phyloP scores from a whole-genome alignment of 1,140 invertebrate species.

The Eufriesea mexicana region DNA sequence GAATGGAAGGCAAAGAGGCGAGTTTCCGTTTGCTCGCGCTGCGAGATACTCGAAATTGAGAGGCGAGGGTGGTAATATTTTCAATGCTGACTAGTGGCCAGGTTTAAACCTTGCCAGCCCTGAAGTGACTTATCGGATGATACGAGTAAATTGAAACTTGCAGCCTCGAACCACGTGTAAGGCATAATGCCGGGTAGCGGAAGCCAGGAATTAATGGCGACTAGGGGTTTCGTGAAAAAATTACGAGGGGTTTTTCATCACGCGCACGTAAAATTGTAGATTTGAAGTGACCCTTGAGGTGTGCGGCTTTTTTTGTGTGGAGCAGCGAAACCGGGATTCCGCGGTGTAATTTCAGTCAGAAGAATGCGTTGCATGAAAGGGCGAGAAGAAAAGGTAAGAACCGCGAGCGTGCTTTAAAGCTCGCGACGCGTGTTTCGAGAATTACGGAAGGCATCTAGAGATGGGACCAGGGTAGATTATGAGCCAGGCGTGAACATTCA shows the following conservation, averaged over 20 bases:
- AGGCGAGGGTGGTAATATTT: neutral
- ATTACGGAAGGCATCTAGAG: neutral
- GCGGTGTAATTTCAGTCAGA: neutral
- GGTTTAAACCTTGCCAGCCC: neutral
- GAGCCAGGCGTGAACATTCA: neutral
- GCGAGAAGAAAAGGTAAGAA: neutral
- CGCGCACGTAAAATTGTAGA: neutral
- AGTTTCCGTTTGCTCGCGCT: conserved; percentile 27
- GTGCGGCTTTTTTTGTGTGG: neutral
- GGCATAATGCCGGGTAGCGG: no score
- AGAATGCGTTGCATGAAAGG: neutral
- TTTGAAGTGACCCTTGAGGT: neutral
- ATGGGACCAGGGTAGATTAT: neutral
- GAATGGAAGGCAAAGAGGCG: conserved; percentile 21
- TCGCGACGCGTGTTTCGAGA: neutral
- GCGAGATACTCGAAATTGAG: conserved; percentile 26
- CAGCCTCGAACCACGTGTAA: no score
- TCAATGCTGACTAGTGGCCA: neutral
- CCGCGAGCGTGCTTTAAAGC: neutral
- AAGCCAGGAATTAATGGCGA: no score
- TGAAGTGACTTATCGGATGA: no score
- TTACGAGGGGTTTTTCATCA: neutral
- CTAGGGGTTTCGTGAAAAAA: no score
- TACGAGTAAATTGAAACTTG: no score
- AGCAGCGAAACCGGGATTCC: neutral